Base-by-base conservation (phyloP, 2,888 invertebrate genomes). In the Deilephila elpenor region DNA sequence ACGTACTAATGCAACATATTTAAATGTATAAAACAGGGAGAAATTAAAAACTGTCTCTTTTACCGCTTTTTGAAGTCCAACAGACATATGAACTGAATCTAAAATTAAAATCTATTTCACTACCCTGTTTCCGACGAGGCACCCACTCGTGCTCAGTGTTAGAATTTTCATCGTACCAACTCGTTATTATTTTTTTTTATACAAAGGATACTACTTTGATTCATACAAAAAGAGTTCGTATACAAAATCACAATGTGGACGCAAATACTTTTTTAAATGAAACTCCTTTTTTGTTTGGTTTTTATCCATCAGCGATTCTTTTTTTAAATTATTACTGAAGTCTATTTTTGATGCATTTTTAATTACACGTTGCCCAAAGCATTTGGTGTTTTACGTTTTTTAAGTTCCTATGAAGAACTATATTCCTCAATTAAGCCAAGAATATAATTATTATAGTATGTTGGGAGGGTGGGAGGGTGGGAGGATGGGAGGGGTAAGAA, bases 21-120 rank as follows among this genome's bases (percentile, higher is more conserved):
- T 61, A 44, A n/a, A 61, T 3, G 20, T 70, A 51, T 17, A 53
- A 70, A 53, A 60, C 59, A 4, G 7, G 11, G 17, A 29, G 19
- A 34, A 51, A 73, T 51, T 25, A 19, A 70, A 53, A 70, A 32
- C 20, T 59, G 67, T 56, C 8, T 60, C 44, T n/a, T 72, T 59
- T 64, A 67, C 44, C 67, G 59, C 25, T 32, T 64, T 76, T 78
- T 77, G 37, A 73, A 76, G 75, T 78, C 76, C 62, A 72, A 67
- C 56, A 75, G 75, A 59, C 83, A 88, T 87, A 83, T 86, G 74
- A 86, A 75, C 86, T 80, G 51, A 81, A 83, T 85, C 84, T 86
- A 82, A 87, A 87, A 87, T 87, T 86, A 84, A 86, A 87, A 86
- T 88, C 86, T 88, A 86, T 87, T 83, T 81, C 78, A 83, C 83